Evolutionary conservation across 2,888 invertebrate genomes (phyloP), one percentile per base, ranked within the genome.

Genomic region (Meghimatium bilineatum): DNA sequence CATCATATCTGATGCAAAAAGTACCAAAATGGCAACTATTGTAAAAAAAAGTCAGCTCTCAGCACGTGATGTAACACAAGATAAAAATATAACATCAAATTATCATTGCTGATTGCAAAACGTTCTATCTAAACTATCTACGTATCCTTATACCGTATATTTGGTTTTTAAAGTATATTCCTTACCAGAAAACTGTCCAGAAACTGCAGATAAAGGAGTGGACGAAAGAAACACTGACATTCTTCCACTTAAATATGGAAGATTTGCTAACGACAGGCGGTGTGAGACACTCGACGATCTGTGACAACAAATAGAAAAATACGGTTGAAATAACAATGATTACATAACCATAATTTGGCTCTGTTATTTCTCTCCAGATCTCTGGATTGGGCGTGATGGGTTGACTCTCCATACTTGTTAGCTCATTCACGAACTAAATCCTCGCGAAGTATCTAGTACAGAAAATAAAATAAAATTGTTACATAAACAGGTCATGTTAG

Each of bases 241-340:
- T 86, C 82, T 86, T 86, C 86, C 86, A 86, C 38, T 79, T 83
- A 85, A 85, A 86, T 29, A 34, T 10, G 23, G 74, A 32, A 29
- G 83, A 60, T 10, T 81, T 72, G 8, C n/a, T 14, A n/a, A 67
- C 78, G 32, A 52, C 80, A 29, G 69, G 34, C 23, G 85, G 83
- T 20, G 34, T 74, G n/a, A 76, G 26, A 32, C 49, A 34, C 0
- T 29, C 0, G 0, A 77, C 69, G n/a, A 86, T n/a, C 38, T 66
- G 34, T 14, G 80, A 80, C 10, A 85, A 5, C 23, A 83, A 23
- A 49, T 80, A 85, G 77, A 86, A 86, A 17, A 74, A 44, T 17
- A 78, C 60, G 12, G 81, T 36, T 0, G 86, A 86, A 0, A 85
- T 10, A 14, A 34, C 32, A 26, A 86, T 71, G 29, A 86, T 66